phyloP scores from a whole-genome alignment of 2,113 vertebrate genomes.

The Clarias batrachus region DNA sequence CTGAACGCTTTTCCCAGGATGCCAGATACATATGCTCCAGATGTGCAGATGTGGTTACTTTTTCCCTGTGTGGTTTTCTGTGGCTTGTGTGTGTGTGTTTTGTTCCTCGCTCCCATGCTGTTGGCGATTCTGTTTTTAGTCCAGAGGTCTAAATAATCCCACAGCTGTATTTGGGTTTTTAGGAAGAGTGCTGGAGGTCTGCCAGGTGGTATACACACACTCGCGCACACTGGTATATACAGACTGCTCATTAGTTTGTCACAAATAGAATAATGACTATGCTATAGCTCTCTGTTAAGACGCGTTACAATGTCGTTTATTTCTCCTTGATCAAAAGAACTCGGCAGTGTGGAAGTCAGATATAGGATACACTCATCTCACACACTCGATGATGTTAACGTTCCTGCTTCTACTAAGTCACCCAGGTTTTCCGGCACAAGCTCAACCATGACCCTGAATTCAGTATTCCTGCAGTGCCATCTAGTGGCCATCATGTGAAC shows the following conservation, averaged over 20 bases:
- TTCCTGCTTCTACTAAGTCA: not conserved
- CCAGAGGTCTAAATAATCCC: slow-evolving; percentile 41
- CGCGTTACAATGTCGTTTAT: not conserved
- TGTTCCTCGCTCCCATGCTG: slow-evolving; percentile 49
- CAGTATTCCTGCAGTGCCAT: not conserved
- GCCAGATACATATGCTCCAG: not conserved
- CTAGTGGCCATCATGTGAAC: not conserved
- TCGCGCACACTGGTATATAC: not conserved
- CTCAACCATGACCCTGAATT: not conserved
- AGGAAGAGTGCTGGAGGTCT: not conserved
- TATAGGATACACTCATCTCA: not conserved
- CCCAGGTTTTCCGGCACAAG: not conserved
- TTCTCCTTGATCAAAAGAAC: slow-evolving; percentile 22
- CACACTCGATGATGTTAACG: not conserved
- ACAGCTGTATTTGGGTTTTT: slow-evolving; percentile 60
- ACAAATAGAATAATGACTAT: slow-evolving; percentile 25
- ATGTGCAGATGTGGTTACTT: not conserved
- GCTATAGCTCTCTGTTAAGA: slow-evolving; percentile 29
- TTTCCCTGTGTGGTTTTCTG: not conserved
- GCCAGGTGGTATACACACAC: not conserved
- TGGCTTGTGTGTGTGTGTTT: slow-evolving; percentile 1
- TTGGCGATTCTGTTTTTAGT: slow-evolving; percentile 45
- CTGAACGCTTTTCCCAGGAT: not conserved
- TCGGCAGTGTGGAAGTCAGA: not conserved
- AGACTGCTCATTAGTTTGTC: not conserved